Percentiles rank a stretch among this genome's conserved stretches.
Evolutionary conservation across 2,113 vertebrate genomes (phyloP).

Genomic region (Saccopteryx leptura): DNA sequence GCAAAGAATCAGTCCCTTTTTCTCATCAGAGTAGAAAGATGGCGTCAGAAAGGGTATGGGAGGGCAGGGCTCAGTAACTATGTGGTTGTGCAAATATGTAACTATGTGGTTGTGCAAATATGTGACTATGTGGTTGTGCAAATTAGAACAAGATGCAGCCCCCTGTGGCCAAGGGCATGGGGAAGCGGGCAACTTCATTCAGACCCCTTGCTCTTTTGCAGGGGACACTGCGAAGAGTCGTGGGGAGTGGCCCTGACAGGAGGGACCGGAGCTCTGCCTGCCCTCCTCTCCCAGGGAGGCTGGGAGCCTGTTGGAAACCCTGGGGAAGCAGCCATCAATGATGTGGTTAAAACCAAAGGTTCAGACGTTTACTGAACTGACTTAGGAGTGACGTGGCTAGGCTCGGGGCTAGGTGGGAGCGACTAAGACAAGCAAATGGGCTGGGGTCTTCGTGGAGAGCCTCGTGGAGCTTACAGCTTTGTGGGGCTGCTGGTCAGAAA

Average conservation of each 20-base stretch:
- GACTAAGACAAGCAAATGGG: background rate
- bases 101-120: too few relatives aligned
- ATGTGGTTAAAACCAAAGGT: background rate
- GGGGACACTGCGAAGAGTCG: background rate
- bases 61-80: background rate
- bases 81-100: background rate
- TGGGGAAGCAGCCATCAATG: background rate
- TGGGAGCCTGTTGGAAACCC: background rate
- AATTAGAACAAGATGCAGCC: background rate
- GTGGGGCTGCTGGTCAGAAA: background rate
- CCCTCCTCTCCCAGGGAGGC: background rate
- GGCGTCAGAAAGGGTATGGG: background rate
- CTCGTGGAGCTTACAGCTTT: background rate
- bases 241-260: accelerated
- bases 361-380: background rate
- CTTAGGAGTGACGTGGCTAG: background rate
- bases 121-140: background rate
- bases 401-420: background rate
- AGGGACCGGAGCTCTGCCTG: background rate
- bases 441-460: background rate
- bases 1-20: background rate
- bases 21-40: background rate
- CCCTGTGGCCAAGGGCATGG: background rate
- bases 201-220: background rate
- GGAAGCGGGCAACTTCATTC: too few relatives aligned